phyloP scores from a whole-genome alignment of 2,888 invertebrate genomes.

The Mactromeris polynyma region DNA sequence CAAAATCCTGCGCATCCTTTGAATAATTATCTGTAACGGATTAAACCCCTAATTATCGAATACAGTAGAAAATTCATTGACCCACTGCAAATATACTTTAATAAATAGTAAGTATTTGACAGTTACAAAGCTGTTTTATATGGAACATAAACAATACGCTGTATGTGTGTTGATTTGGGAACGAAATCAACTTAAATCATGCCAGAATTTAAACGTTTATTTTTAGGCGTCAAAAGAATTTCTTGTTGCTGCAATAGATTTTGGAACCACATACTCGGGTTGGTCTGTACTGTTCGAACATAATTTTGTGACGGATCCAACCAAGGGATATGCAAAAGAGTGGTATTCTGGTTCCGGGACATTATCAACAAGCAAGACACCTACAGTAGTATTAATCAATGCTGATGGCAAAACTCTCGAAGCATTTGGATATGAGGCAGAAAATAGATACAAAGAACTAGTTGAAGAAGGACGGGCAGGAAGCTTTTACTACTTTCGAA shows the following conservation, averaged over 20 bases:
- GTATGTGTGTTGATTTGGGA: too few species aligned
- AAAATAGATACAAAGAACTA: not conserved
- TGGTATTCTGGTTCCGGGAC: not conserved
- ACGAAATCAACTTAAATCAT: too few species aligned
- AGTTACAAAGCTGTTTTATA: too few species aligned
- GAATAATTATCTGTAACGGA: too few species aligned
- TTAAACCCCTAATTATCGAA: too few species aligned
- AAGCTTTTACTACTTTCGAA: not conserved
- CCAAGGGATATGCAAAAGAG: not conserved
- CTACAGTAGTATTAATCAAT: not conserved
- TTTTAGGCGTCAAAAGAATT: not conserved
- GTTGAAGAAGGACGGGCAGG: not conserved
- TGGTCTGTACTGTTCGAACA: not conserved
- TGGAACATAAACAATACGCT: too few species aligned
- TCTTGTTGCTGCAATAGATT: constrained; percentile 12
- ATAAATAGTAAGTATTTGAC: too few species aligned
- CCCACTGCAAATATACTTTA: too few species aligned
- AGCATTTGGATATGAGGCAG: not conserved
- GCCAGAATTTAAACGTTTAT: too few species aligned
- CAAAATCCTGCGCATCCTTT: too few species aligned
- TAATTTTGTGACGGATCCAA: not conserved
- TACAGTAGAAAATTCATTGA: too few species aligned
- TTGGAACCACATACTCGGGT: not conserved
- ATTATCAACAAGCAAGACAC: not conserved
- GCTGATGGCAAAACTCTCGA: not conserved